These are phyloP conservation scores for Paradoxurus hermaphroditus DNA, from an alignment of 2,113 vertebrate species.

Conservation along the genomic window DNA sequence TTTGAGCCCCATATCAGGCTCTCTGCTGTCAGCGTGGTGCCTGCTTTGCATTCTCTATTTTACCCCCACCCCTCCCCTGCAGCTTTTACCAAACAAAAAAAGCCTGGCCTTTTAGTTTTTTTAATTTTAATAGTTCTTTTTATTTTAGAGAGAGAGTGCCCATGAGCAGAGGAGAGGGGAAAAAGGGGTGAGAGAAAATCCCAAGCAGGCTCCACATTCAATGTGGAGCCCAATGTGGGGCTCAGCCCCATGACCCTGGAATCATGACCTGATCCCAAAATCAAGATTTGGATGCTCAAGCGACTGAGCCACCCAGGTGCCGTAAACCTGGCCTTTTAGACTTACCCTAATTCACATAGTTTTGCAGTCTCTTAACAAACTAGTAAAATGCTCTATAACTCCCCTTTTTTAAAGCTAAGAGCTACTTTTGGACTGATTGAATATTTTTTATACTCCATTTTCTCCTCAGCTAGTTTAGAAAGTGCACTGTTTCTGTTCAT, in stretches of 20 bases:
- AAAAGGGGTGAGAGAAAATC: no score
- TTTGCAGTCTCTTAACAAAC: background rate
- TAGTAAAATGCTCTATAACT: background rate
- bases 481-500: background rate
- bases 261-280: no score
- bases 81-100: background rate
- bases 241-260: no score
- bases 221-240: no score
- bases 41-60: background rate
- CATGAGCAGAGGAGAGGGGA: no score
- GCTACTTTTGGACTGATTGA: background rate
- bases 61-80: no score
- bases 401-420: background rate
- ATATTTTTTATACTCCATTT: background rate
- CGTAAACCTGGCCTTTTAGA: background rate
- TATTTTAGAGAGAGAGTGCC: no score
- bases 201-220: no score
- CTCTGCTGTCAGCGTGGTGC: background rate
- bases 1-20: background rate
- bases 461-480: background rate
- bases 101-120: background rate
- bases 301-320: no score
- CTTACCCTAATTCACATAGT: background rate
- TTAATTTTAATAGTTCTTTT: no score
- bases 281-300: no score